Percentiles rank a stretch among this genome's conserved stretches.
phyloP scores from a whole-genome alignment of 2,113 vertebrate genomes.

The Echinops telfairi region DNA sequence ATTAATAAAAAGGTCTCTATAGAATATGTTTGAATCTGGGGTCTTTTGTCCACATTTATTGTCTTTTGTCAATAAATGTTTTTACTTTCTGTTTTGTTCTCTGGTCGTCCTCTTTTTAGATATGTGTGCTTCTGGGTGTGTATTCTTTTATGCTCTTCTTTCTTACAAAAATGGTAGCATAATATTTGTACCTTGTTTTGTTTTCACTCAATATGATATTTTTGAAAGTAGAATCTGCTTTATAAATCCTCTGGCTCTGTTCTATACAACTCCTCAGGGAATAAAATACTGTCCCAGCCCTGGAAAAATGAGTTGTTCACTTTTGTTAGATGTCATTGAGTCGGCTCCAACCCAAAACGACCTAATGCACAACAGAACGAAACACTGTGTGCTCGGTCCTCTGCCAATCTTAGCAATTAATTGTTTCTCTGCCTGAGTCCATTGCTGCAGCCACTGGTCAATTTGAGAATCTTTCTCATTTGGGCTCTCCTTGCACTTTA shows the following conservation, averaged over 20 bases:
- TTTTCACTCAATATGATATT: not conserved
- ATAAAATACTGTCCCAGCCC: not conserved
- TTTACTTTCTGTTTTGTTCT: not conserved
- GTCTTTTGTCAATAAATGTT: not conserved
- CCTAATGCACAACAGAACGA: no score
- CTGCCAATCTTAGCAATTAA: no score
- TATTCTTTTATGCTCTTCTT: conserved; percentile 19
- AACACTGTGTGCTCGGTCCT: no score
- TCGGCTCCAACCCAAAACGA: no score
- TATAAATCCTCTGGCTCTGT: conserved; percentile 7
- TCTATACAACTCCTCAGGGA: conserved; percentile 37
- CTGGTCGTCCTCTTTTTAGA: conserved; percentile 1
- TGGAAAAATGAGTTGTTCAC: not conserved
- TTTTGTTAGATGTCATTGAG: no score
- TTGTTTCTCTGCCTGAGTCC: no score
- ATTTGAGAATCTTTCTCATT: no score
- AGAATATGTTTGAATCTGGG: no score
- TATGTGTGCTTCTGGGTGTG: not conserved
- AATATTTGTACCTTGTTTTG: not conserved
- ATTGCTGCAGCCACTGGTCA: no score
- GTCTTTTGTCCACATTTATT: no score
- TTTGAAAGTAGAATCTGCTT: conserved; percentile 34
- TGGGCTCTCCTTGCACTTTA: no score
- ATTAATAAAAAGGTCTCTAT: no score
- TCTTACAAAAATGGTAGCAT: conserved; percentile 32